A percentile compares a stretch with the other conserved stretches of the same genome.
phyloP scores from a whole-genome alignment of 1,140 invertebrate genomes.

The Leptopilina boulardi region DNA sequence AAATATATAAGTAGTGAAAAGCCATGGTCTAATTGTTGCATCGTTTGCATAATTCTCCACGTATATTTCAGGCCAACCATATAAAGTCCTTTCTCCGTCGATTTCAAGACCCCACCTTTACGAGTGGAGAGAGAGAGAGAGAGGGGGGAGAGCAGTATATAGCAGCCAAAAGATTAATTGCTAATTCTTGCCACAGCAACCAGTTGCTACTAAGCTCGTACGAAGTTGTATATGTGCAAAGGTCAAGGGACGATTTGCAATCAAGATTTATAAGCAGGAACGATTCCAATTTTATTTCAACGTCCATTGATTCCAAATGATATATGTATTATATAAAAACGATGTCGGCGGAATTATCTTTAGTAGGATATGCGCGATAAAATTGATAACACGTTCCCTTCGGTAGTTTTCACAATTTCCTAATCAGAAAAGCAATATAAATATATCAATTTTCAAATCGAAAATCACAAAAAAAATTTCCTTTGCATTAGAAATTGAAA shows the following conservation, averaged over 20 bases:
- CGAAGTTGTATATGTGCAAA: slow-evolving; percentile 32
- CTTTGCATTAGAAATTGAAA: too few relatives aligned
- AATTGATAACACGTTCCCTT: too few relatives aligned
- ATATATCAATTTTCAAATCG: too few relatives aligned
- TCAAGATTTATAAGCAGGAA: slow-evolving; percentile 26
- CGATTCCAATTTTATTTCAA: background rate
- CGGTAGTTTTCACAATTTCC: too few relatives aligned
- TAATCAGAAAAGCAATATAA: too few relatives aligned
- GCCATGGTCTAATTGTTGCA: slow-evolving; percentile 70
- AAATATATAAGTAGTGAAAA: slow-evolving; percentile 60
- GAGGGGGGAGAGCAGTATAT: too few relatives aligned
- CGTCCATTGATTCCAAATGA: background rate
- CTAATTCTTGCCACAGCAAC: slow-evolving; percentile 68
- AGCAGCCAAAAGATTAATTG: slow-evolving; percentile 67
- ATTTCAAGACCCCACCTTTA: slow-evolving; percentile 45
- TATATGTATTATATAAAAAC: background rate
- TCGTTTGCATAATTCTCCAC: slow-evolving; percentile 72
- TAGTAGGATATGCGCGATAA: too few relatives aligned
- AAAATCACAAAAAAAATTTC: too few relatives aligned
- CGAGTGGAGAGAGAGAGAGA: too few relatives aligned
- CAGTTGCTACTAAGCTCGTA: slow-evolving; percentile 61
- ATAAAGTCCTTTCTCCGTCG: slow-evolving; percentile 39
- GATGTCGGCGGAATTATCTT: too few relatives aligned
- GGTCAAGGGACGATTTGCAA: slow-evolving; percentile 45
- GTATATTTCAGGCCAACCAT: slow-evolving; percentile 34